Evolutionary conservation across 2,113 vertebrate genomes (phyloP).

Genomic region (Ibidorhyncha struthersii): DNA sequence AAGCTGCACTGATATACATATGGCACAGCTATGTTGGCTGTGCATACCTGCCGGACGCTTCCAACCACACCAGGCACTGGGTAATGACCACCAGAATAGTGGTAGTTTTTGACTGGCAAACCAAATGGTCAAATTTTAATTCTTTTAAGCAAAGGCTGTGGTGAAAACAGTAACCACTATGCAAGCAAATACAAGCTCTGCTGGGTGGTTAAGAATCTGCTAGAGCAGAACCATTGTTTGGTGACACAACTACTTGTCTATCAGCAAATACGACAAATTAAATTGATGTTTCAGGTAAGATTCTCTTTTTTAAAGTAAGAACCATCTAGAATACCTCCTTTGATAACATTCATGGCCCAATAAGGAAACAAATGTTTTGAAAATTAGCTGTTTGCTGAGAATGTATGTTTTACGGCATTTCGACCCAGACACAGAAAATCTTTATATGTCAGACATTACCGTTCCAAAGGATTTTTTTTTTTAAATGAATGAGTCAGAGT

Average conservation of each 20-base stretch:
- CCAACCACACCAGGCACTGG: not conserved
- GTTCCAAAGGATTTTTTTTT: not conserved
- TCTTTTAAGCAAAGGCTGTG: not conserved
- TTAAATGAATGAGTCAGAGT: not conserved
- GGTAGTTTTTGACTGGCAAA: not conserved
- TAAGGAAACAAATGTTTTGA: not conserved
- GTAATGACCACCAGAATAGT: not conserved
- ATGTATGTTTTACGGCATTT: not conserved
- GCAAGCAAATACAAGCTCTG: not conserved
- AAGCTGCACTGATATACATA: not conserved
- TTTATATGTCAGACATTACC: not conserved
- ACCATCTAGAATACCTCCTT: not conserved
- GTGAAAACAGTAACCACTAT: not conserved
- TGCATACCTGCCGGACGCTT: not conserved
- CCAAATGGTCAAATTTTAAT: not conserved
- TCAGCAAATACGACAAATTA: not conserved
- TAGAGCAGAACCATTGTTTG: not conserved
- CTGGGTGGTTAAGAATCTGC: not conserved
- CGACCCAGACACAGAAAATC: not conserved
- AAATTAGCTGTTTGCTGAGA: not conserved
- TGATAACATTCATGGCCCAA: not conserved
- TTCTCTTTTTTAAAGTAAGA: not conserved
- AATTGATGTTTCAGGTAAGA: not conserved
- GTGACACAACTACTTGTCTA: not conserved
- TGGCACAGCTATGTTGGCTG: not conserved